These are phyloP conservation scores for Platyscapa corneri DNA, from an alignment of 1,140 invertebrate genomes.

Conservation along the genomic window DNA sequence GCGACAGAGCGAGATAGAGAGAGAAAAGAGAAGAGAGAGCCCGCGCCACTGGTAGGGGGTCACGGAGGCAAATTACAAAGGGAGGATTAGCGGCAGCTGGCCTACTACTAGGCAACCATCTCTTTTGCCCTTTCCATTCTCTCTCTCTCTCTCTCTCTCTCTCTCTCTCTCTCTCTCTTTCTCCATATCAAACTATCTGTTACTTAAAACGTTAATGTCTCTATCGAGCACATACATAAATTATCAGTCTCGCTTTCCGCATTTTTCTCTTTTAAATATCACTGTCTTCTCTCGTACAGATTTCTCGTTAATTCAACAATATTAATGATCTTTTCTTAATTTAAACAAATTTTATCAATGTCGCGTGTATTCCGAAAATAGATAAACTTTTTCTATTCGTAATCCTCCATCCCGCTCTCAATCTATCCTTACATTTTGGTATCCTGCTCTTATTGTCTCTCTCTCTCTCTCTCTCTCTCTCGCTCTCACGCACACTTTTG, in stretches of 20 bases:
- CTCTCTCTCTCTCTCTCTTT: conserved; percentile 50
- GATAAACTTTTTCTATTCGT: too few relatives aligned
- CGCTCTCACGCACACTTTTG: neutral
- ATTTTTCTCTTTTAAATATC: neutral
- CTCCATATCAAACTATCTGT: conserved; percentile 18
- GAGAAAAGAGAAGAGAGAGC: conserved; percentile 18
- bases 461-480: neutral
- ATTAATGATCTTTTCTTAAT: neutral
- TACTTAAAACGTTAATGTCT: conserved; percentile 9
- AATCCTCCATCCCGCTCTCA: neutral
- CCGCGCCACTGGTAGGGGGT: conserved; percentile 70
- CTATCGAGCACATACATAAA: neutral
- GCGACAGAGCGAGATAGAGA: neutral
- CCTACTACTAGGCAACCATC: conserved; percentile 71
- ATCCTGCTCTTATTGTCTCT: neutral
- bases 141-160: too few relatives aligned
- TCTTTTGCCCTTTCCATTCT: conserved; percentile 57
- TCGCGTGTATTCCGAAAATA: too few relatives aligned
- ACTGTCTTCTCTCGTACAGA: neutral
- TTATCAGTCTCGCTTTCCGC: neutral
- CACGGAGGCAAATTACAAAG: conserved; percentile 74
- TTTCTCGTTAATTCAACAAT: neutral
- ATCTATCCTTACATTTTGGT: neutral
- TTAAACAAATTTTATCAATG: neutral
- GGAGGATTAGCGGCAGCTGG: conserved; percentile 75